Evolutionary conservation across 53 echinoderm and acorn worm genomes (phyloP), one percentile per base, ranked within the genome.

Genomic region (Mesocentrotus franciscanus): DNA sequence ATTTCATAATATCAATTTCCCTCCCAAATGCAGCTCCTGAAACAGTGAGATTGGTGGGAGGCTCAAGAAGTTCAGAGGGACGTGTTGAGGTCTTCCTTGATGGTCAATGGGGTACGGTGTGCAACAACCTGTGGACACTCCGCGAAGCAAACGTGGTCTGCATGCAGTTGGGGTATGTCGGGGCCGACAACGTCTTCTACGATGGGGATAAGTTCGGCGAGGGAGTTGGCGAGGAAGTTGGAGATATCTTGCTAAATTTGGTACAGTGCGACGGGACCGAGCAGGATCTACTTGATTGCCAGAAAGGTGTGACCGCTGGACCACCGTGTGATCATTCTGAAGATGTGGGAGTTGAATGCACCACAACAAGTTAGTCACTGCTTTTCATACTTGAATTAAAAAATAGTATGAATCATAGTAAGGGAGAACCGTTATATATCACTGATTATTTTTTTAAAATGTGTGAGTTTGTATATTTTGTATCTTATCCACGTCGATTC

Each of bases 291-390:
- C 32, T 39, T 20, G 39, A 35, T 39, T 81, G 81, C 17, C 39
- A 9, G 34, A 7, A 7, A 20, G 81, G 17, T 17, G 18, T 81
- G 20, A 7, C 14, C 17, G 8, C 15, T 6, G 20, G 8, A 14
- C 35, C 39, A 39, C n/a, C n/a, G 32, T 81, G 81, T 20, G 81
- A 81, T 3, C 81, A 81, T 81, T 39, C 39, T 81, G 81, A 81
- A 81, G 81, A 81, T 39, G 20, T 81, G 16, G 81, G 81, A 18
- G 39, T 81, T 32, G 81, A 35, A 39, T 81, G 81, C 81, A 81
- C 81, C 20, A 39, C 35, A 4, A 81, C 81, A 36, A 81, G 81
- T 81, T 16, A 81, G 39, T 74, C 14, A 12, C 74, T 27, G 11
- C 32, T 11, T 14, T 30, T 74, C 1, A 24, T 29, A 14, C 12